Evolutionary conservation across 1,140 invertebrate species (phyloP).

Genomic region (Pseudomyrmex cubaensis): DNA sequence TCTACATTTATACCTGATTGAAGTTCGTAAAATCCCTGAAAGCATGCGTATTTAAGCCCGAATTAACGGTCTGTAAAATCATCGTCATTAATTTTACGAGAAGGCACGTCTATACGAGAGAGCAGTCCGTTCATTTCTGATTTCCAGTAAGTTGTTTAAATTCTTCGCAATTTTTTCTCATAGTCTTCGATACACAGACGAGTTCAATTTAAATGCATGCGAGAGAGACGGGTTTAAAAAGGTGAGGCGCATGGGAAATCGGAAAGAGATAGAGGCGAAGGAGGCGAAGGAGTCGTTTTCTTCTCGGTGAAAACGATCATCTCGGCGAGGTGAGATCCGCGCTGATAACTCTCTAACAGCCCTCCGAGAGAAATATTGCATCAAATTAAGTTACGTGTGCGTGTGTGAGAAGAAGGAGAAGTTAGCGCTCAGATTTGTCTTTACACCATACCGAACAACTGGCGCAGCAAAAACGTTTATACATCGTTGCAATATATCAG

Average conservation of each 20-base stretch:
- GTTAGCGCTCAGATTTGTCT: background rate
- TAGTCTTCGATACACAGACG: background rate
- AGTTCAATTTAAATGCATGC: conserved; percentile 30
- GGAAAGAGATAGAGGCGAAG: conserved; percentile 15
- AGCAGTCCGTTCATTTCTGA: no score
- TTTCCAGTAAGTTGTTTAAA: background rate
- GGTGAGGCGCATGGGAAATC: conserved; percentile 33
- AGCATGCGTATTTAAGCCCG: no score
- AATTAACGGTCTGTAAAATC: no score
- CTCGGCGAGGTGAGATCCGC: background rate
- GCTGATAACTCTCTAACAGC: conserved; percentile 59
- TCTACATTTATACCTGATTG: no score
- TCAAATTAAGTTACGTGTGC: conserved; percentile 66
- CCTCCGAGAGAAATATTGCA: conserved; percentile 59
- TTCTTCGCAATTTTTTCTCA: conserved; percentile 1
- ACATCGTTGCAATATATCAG: background rate
- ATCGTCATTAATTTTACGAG: no score
- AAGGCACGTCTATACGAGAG: no score
- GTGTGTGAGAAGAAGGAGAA: background rate
- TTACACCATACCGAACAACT: background rate
- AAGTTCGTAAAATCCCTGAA: no score
- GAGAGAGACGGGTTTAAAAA: conserved; percentile 21
- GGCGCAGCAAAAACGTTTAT: background rate
- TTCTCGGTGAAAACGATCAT: conserved; percentile 1
- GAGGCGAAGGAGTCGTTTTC: background rate